Evolutionary conservation across 2,113 vertebrate species (phyloP).

Genomic region (Dromiciops gliroides): DNA sequence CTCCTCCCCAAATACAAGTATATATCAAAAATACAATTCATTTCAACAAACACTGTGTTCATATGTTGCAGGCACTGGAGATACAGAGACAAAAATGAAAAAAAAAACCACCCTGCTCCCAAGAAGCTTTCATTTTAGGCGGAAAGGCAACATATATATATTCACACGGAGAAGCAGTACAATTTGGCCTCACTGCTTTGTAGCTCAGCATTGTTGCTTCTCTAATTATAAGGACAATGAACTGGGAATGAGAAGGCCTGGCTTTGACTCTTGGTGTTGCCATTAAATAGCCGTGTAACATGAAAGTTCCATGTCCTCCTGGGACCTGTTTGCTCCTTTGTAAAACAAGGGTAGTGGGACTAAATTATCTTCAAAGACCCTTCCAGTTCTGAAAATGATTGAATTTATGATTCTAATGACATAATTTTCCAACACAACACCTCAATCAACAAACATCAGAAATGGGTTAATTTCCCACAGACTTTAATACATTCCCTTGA

Average conservation of each 20-base stretch:
- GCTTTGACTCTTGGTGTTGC: background rate
- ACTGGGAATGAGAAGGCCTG: background rate
- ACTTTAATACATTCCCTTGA: too few species aligned
- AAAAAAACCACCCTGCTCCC: background rate
- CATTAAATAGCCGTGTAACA: background rate
- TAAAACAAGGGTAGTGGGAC: background rate
- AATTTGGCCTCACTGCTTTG: background rate
- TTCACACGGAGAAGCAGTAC: background rate
- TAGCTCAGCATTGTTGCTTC: background rate
- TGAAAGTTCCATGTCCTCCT: background rate
- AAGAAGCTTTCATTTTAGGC: background rate
- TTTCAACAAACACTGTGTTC: background rate
- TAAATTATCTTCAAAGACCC: background rate
- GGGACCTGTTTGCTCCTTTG: background rate
- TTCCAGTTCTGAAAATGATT: background rate
- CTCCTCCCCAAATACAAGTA: background rate
- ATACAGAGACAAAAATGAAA: background rate
- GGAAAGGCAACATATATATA: background rate
- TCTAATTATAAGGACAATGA: background rate
- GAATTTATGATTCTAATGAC: background rate
- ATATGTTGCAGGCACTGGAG: background rate
- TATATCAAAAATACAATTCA: background rate
- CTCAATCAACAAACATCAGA: background rate
- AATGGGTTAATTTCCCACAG: background rate
- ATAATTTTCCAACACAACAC: background rate